Conservation (phyloP, 1,140 invertebrate genomes). For the Drosophila pachea region DNA sequence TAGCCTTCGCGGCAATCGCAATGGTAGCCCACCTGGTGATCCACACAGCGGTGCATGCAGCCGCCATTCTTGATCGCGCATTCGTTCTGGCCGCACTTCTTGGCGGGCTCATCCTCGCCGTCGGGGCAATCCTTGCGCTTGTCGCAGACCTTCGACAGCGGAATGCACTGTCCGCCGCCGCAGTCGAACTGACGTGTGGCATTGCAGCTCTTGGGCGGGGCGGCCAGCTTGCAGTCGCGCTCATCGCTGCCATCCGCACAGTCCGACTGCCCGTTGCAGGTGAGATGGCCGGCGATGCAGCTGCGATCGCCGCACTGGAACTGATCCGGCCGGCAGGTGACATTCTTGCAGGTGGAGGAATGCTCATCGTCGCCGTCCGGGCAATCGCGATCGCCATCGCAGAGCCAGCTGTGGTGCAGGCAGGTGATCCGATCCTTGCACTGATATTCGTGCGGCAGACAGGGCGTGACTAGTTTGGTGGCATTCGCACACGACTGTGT, state of each 20-base stretch:
- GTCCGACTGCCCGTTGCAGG: constrained; percentile 90
- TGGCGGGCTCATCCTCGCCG: constrained; percentile 88
- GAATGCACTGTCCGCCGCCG: constrained; percentile 88
- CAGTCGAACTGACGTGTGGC: constrained; percentile 89
- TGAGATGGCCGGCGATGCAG: constrained; percentile 90
- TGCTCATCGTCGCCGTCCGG: constrained; percentile 90
- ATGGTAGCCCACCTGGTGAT: constrained; percentile 86
- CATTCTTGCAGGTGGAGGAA: constrained; percentile 84
- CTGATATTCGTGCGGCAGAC: constrained; percentile 87
- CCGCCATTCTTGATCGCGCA: constrained; percentile 90
- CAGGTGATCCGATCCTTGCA: constrained; percentile 92
- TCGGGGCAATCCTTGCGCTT: constrained; percentile 90
- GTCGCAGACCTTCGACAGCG: constrained; percentile 87
- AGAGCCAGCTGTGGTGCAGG: constrained; percentile 90
- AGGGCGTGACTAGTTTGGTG: constrained; percentile 81
- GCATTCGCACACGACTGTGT: constrained; percentile 81
- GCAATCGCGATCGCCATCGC: constrained; percentile 92
- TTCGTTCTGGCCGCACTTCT: constrained; percentile 87
- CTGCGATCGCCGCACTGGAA: constrained; percentile 89
- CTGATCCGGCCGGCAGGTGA: constrained; percentile 89
- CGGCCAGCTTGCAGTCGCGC: constrained; percentile 82
- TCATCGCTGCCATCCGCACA: constrained; percentile 92
- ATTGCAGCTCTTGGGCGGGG: constrained; percentile 81
- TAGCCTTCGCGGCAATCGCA: constrained; percentile 89
- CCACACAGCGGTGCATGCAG: constrained; percentile 90